Percentiles rank a stretch among this genome's conserved stretches.
These are phyloP conservation scores for Otolemur crassicaudatus DNA, from an alignment of 2,797 vertebrate species.

Conservation along the genomic window DNA sequence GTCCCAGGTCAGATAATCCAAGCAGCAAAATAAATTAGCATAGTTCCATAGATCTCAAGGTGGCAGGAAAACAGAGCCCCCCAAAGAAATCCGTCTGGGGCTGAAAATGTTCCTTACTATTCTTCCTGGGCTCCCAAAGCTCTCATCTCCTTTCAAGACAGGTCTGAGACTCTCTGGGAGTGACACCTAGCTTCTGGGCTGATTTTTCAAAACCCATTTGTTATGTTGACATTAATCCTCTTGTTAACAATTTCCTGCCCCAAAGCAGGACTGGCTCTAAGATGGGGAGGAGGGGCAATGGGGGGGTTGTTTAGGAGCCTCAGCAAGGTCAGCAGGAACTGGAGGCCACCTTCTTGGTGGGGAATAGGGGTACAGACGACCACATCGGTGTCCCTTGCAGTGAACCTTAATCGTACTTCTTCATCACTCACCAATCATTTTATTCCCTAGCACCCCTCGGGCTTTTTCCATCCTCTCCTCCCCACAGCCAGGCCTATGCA, in stretches of 20 bases:
- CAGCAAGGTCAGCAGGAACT: not conserved
- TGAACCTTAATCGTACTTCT: not conserved
- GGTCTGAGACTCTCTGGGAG: not conserved
- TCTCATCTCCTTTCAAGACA: not conserved
- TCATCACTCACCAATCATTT: not conserved
- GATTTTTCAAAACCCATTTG: slow-evolving; percentile 45
- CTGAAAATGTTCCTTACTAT: not conserved
- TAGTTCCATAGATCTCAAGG: not conserved
- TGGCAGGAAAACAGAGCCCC: not conserved
- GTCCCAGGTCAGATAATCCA: not conserved
- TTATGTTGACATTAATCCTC: slow-evolving; percentile 45
- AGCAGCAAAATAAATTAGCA: not conserved
- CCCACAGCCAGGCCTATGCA: not conserved
- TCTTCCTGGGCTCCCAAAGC: not conserved
- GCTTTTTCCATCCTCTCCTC: not conserved
- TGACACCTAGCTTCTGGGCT: not conserved
- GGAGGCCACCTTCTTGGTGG: not conserved
- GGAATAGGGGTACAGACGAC: no score
- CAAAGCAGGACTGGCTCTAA: not conserved
- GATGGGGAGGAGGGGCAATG: not conserved
- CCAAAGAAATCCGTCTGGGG: not conserved
- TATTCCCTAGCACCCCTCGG: not conserved
- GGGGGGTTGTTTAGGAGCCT: not conserved
- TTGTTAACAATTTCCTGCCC: not conserved
- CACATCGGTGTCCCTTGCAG: no score